phyloP scores from a whole-genome alignment of 2,113 vertebrate genomes.

The Hemicordylus capensis region DNA sequence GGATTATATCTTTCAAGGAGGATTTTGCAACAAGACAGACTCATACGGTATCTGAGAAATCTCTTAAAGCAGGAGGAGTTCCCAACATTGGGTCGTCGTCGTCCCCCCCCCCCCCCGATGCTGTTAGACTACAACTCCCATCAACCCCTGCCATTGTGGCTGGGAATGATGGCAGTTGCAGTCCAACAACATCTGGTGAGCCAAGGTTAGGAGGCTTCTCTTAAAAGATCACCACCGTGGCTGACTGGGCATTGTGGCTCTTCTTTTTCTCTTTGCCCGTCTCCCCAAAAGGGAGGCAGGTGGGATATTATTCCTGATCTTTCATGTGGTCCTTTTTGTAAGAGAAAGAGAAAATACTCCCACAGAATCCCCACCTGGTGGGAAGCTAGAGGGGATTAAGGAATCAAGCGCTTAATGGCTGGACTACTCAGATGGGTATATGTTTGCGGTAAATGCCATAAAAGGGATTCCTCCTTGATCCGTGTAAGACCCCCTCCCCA shows the following conservation, averaged over 20 bases:
- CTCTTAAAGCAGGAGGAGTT: no score
- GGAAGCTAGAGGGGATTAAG: slow-evolving; percentile 22
- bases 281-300: slow-evolving; percentile 12
- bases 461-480: not conserved
- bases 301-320: not conserved
- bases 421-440: slow-evolving; percentile 2
- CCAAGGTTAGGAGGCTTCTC: no score
- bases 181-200: no score
- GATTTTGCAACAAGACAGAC: not conserved
- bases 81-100: no score
- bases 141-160: no score
- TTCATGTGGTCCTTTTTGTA: slow-evolving; percentile 17
- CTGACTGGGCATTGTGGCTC: accelerated
- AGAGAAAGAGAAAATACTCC: not conserved
- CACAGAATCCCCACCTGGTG: not conserved
- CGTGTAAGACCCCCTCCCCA: not conserved
- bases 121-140: no score
- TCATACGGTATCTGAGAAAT: not conserved
- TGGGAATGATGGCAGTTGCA: no score
- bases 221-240: slow-evolving; percentile 33
- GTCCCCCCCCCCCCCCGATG: no score
- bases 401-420: not conserved
- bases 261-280: not conserved
- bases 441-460: not conserved
- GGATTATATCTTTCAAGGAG: not conserved